phyloP scores from a whole-genome alignment of 1,140 invertebrate genomes.

The Tachypleus tridentatus region DNA sequence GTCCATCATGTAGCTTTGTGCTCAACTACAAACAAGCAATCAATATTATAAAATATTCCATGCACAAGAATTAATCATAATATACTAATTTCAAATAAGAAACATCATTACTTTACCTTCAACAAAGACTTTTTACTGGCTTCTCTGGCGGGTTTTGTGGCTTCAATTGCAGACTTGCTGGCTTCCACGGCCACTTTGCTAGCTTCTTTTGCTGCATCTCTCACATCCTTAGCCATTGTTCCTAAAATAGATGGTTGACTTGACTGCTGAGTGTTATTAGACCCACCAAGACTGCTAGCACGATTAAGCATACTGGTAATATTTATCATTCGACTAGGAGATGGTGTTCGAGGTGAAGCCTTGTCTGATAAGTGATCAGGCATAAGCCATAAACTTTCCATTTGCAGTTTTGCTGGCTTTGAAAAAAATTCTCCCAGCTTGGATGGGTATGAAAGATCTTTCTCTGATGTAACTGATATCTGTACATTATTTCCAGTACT shows the following conservation, averaged over 20 bases:
- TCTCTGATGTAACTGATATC: no score
- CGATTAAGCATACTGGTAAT: slow-evolving; percentile 22
- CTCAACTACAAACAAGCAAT: no score
- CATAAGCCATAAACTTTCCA: background rate
- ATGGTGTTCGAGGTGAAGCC: slow-evolving; percentile 14
- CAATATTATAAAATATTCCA: no score
- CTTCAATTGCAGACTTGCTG: slow-evolving; percentile 64
- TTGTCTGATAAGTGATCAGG: slow-evolving; percentile 14
- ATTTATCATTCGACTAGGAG: slow-evolving; percentile 19
- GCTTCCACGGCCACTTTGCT: slow-evolving; percentile 72
- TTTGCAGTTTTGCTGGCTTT: no score
- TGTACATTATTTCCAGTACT: slow-evolving; percentile 12
- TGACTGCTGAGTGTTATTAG: slow-evolving; percentile 10
- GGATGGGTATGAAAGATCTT: no score
- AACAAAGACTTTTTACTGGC: slow-evolving; percentile 53
- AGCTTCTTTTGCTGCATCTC: slow-evolving; percentile 70
- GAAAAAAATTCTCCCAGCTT: no score
- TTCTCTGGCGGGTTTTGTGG: slow-evolving; percentile 80
- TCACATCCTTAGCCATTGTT: slow-evolving; percentile 54
- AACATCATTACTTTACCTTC: slow-evolving; percentile 5
- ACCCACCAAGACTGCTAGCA: slow-evolving; percentile 13
- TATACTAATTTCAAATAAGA: no score
- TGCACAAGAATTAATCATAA: no score
- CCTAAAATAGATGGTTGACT: slow-evolving; percentile 17
- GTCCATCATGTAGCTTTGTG: no score